phyloP scores from a whole-genome alignment of 2,888 invertebrate species.

The Omphaloscelis lunosa region DNA sequence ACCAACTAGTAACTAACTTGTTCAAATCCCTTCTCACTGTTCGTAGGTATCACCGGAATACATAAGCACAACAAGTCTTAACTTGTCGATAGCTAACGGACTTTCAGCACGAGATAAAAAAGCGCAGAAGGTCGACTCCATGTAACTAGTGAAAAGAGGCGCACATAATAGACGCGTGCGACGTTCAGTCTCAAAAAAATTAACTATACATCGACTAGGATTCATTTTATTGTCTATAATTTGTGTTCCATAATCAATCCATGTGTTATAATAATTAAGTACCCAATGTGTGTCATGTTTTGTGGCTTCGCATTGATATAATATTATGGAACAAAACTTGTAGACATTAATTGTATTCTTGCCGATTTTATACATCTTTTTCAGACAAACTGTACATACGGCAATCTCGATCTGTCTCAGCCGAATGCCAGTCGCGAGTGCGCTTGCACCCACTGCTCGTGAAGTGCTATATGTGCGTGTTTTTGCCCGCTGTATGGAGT shows the following conservation, averaged over 20 bases:
- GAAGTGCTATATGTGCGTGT: not conserved
- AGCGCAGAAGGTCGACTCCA: not conserved
- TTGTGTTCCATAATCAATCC: too few relatives aligned
- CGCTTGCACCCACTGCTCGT: not conserved
- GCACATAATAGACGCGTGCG: not conserved
- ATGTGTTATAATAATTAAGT: too few relatives aligned
- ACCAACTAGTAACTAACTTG: conserved; percentile 59
- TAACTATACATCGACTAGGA: too few relatives aligned
- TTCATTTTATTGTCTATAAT: not conserved
- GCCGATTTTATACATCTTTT: too few relatives aligned
- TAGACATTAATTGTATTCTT: too few relatives aligned
- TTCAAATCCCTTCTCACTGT: conserved; percentile 55
- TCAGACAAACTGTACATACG: too few relatives aligned
- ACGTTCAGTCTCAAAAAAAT: not conserved
- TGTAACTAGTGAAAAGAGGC: not conserved
- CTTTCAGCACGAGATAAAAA: conserved; percentile 8
- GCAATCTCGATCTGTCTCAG: not conserved
- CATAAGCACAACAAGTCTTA: conserved; percentile 55
- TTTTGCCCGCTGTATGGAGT: not conserved
- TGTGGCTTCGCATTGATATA: too few relatives aligned
- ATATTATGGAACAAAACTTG: too few relatives aligned
- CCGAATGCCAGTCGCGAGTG: too few relatives aligned
- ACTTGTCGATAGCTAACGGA: conserved; percentile 61
- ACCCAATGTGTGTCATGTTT: too few relatives aligned
- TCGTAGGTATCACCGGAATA: conserved; percentile 55